Base-by-base conservation (phyloP, 2,797 vertebrate species). In the Pelobates cultripes region DNA sequence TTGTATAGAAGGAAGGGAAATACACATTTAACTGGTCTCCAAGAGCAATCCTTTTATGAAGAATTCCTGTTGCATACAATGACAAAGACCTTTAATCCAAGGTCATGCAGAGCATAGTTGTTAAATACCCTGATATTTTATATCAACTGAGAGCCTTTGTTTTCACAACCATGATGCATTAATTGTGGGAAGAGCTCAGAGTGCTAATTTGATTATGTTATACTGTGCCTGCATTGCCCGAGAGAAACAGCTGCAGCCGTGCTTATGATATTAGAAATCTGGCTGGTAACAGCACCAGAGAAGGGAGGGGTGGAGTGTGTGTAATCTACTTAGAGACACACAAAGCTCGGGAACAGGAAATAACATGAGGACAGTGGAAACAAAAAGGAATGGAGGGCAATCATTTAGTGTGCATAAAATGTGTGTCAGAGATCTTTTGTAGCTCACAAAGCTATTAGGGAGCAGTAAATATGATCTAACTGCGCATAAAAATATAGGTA, bases 221-320 rank as follows among this genome's bases (percentile, higher is more conserved):
- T 78, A 74, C 43, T 42, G 61, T 70, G 75, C 64, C 64, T 44
- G 74, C 42, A 70, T 69, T 70, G 70, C 70, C 64, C 41, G 28
- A 61, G 67, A 73, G 15, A 41, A 73, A 70, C 81, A 78, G 81
- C 75, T 83, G 81, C 76, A 83, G 76, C 63, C 81, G 78, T 71
- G 71, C 76, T 83, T 74, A 78, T 78, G 81, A 83, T 73, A 83
- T 83, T 63, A 70, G 76, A 78, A 83, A 74, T 83, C 81, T 83
- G 81, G 76, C 76, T 75, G 71, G 81, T 43, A 78, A 83, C 81
- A 83, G 64, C 53, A 13, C 28, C 64, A 64, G 43, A 2, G 43
- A 63, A 64, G 71, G 76, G 81, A 73, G 63, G 75, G 61, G 75
- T 60, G 61, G 76, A 51, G 47, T 57, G 74, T 5, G 5, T 67